Base-by-base conservation (phyloP, 2,888 invertebrate genomes). In the Hirtodrosophila alboralis region DNA sequence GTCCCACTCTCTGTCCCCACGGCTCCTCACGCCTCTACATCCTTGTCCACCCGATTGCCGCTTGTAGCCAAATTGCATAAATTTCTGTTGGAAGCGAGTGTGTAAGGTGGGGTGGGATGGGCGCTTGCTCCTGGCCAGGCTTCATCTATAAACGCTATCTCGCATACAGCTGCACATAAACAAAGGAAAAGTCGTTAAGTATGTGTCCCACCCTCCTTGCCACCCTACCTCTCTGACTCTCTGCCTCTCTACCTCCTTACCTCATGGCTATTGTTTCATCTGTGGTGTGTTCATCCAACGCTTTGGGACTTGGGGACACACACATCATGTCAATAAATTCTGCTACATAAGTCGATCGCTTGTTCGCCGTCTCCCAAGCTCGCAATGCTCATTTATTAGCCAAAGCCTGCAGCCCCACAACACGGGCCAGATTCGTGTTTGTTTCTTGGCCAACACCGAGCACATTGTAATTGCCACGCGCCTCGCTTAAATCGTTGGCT, bases 161-260 rank as follows among this genome's bases (percentile, higher is more conserved):
- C 56, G 51, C 74, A 60, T 72, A 56, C 41, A 49, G 69, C 74
- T 69, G 69, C 65, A 64, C 77, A 75, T 76, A 75, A 75, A 75
- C 75, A 76, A 75, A 65, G 51, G 59, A 62, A 73, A 75, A 73
- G 75, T 76, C 75, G 77, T 75, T 75, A 75, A 75, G 77, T 76
- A 73, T 75, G 58, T 69, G 66, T 61, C 23, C 38, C 27, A 31
- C 26, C 34, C 16, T 10, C 18, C 10, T 9, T n/a, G n/a, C 23
- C 6, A 5, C 7, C 2, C 28, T 27, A 13, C 40, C 27, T 1
- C n/a, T 3, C 27, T n/a, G 18, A 18, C 18, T 18, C 1, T 6
- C 27, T 7, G 0, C 9, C n/a, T 3, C 13, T 12, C 8, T 8
- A 18, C 5, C 5, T 4, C 6, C 9, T 26, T 21, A 9, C 36